A percentile compares a stretch with the other conserved stretches of the same genome.
Evolutionary conservation across 35 echinoderm and acorn worm genomes (phyloP).

Genomic region (Holothuria glaberrima): DNA sequence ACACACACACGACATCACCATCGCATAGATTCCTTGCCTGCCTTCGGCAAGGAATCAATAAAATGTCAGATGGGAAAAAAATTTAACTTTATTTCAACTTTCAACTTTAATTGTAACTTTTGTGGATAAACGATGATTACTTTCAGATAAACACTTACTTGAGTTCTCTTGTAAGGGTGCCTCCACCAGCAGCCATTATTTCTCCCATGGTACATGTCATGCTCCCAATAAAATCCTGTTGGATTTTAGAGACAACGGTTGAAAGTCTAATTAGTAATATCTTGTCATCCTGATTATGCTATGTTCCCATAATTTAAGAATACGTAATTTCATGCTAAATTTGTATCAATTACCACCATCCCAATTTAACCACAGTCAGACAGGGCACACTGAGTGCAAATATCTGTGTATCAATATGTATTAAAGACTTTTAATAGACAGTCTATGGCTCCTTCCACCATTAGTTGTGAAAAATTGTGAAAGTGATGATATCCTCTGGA

Average conservation of each 20-base stretch:
- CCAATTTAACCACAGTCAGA: neutral
- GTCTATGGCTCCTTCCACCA: too few species aligned
- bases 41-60: too few species aligned
- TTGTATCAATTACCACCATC: neutral
- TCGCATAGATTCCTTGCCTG: too few species aligned
- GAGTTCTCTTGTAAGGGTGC: conserved; percentile 51
- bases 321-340: neutral
- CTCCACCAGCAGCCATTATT: conserved; percentile 76
- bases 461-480: too few species aligned
- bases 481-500: too few species aligned
- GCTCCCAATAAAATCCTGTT: conserved; percentile 81
- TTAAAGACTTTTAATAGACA: too few species aligned
- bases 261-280: neutral
- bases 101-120: too few species aligned
- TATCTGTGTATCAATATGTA: too few species aligned
- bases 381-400: neutral
- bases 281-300: neutral
- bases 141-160: conserved; percentile 66
- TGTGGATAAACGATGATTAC: too few species aligned
- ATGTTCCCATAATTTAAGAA: neutral
- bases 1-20: too few species aligned
- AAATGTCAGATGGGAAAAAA: too few species aligned
- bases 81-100: too few species aligned
- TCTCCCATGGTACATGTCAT: conserved; percentile 77
- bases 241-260: neutral